phyloP scores from a whole-genome alignment of 1,140 invertebrate genomes.

The Chrysoperla carnea region DNA sequence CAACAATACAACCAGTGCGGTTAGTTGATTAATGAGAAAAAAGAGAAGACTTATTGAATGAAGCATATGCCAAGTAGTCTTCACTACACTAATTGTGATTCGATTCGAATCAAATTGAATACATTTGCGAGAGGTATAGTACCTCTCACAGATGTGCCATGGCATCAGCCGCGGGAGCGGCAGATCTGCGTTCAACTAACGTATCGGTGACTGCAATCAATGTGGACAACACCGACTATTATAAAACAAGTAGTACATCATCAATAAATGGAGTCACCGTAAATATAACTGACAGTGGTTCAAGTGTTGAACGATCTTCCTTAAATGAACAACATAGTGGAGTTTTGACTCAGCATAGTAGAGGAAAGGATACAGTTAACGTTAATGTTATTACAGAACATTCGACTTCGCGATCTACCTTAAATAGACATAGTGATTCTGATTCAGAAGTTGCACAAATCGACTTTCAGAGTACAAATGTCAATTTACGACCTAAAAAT shows the following conservation, averaged over 20 bases:
- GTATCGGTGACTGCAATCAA: constrained; percentile 24
- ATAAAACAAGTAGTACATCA: background rate
- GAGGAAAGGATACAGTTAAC: no score
- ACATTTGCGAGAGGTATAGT: no score
- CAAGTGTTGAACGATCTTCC: background rate
- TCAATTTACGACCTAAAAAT: constrained; percentile 18
- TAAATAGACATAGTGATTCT: background rate
- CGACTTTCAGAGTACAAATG: constrained; percentile 16
- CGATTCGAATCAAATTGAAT: no score
- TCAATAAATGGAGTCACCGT: background rate
- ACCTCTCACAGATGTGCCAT: background rate
- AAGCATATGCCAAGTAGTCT: no score
- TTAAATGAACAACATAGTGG: background rate
- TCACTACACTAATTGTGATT: no score
- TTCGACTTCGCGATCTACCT: no score
- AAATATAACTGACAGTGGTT: background rate
- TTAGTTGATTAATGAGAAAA: no score
- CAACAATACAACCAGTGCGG: no score
- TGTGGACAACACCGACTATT: constrained; percentile 9
- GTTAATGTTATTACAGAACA: no score
- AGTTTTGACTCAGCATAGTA: background rate
- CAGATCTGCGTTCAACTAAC: constrained; percentile 22
- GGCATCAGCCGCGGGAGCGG: constrained; percentile 6
- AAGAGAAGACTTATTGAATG: no score
- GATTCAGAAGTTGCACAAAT: constrained; percentile 22